Conservation (phyloP, 2,888 invertebrate species). For the Trileptium ribeirensis region DNA sequence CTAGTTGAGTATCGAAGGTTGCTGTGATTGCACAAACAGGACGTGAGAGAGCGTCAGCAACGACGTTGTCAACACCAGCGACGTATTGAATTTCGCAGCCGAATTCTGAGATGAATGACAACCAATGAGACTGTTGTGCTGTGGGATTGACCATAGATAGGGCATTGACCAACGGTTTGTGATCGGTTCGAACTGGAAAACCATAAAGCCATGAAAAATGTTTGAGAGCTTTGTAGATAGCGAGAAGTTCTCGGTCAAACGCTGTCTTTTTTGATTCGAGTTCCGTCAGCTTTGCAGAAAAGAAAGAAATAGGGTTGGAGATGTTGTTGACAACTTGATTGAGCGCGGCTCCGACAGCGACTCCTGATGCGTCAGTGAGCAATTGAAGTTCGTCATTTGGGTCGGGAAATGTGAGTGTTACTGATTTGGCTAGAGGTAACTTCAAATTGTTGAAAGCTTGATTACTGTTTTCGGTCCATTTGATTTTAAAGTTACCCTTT, state of each 20-base stretch:
- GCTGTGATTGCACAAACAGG: neutral
- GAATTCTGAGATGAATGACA: neutral
- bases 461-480: neutral
- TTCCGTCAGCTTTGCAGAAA: neutral
- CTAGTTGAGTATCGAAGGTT: neutral
- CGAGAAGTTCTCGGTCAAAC: neutral
- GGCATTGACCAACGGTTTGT: neutral
- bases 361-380: neutral
- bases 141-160: neutral
- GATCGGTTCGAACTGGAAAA: neutral
- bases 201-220: neutral
- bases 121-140: slow-evolving; percentile 2
- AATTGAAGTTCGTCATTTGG: neutral
- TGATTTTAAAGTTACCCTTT: neutral
- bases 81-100: too few relatives aligned
- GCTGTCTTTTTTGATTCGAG: neutral
- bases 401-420: neutral
- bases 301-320: neutral
- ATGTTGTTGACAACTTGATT: neutral
- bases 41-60: neutral
- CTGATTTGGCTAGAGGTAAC: neutral
- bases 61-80: too few relatives aligned
- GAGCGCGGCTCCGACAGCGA: neutral
- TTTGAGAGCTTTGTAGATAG: slow-evolving; percentile 5
- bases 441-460: neutral